phyloP scores from a whole-genome alignment of 2,888 invertebrate species.

The Cybosia mesomella region DNA sequence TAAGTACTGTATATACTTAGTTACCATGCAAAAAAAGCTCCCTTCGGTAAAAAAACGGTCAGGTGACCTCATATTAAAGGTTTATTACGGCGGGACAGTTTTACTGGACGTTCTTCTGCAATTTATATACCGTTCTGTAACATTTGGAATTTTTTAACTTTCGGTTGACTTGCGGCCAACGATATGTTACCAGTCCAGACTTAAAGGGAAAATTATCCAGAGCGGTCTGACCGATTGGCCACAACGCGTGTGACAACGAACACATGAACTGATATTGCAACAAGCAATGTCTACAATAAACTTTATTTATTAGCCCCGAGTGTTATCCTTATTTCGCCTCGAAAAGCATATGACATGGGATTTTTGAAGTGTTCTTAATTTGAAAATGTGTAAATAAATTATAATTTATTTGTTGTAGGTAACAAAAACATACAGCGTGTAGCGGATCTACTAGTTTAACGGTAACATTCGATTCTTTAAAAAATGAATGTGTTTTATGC shows the following conservation, averaged over 20 bases:
- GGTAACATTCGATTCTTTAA: conserved; percentile 24
- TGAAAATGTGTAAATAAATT: conserved; percentile 17
- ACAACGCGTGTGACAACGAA: neutral
- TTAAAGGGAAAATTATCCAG: neutral
- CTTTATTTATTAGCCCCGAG: neutral
- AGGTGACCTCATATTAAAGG: neutral
- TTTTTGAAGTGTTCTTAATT: neutral
- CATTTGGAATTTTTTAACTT: neutral
- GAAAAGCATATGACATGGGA: neutral
- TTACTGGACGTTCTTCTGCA: neutral
- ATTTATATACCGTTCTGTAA: neutral
- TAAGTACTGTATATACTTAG: neutral
- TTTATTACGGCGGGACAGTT: neutral
- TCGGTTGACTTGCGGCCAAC: neutral
- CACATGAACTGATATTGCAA: too few species aligned
- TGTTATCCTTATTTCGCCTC: neutral
- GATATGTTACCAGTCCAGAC: neutral
- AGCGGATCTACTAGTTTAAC: conserved; percentile 24
- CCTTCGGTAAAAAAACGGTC: neutral
- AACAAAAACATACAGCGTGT: conserved; percentile 24
- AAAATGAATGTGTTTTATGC: conserved; percentile 24
- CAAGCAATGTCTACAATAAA: too few species aligned
- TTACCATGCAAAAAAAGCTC: neutral
- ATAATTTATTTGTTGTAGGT: conserved; percentile 30
- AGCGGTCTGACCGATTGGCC: too few species aligned